A percentile compares a stretch with the other conserved stretches of the same genome.
Evolutionary conservation across 2,888 invertebrate genomes (phyloP).

Genomic region (Leistus spinibarbis): DNA sequence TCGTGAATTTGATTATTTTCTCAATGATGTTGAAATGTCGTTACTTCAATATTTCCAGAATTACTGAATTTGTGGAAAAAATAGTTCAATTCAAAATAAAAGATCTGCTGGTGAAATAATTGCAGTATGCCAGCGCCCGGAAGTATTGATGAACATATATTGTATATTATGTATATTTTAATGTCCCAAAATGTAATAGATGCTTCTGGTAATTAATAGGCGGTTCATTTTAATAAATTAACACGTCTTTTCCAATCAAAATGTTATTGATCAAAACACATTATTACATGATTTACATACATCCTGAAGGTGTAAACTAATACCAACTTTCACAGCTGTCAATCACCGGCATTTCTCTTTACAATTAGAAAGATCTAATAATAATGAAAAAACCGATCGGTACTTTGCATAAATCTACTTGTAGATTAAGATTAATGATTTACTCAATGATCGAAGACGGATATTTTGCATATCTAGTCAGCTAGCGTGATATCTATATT

Average conservation of each 20-base stretch:
- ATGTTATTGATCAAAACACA: background rate
- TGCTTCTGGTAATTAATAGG: background rate
- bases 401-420: background rate
- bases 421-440: background rate
- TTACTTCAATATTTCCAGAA: no score
- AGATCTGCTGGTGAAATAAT: no score
- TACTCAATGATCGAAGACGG: background rate
- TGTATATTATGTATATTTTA: background rate
- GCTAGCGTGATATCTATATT: background rate
- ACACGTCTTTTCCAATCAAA: background rate
- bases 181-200: background rate
- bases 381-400: background rate
- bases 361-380: background rate
- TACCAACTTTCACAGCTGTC: background rate
- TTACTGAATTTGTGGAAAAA: no score
- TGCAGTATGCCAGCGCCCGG: no score
- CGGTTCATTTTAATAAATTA: background rate
- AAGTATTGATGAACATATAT: background rate
- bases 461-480: background rate
- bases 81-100: no score
- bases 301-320: background rate
- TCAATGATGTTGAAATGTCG: no score
- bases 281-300: background rate
- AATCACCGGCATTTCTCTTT: background rate
- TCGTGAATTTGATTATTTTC: no score